Percentiles rank a stretch among this genome's conserved stretches.
Conservation (phyloP, 2,797 vertebrate genomes). For the Ctenopoma multispine region DNA sequence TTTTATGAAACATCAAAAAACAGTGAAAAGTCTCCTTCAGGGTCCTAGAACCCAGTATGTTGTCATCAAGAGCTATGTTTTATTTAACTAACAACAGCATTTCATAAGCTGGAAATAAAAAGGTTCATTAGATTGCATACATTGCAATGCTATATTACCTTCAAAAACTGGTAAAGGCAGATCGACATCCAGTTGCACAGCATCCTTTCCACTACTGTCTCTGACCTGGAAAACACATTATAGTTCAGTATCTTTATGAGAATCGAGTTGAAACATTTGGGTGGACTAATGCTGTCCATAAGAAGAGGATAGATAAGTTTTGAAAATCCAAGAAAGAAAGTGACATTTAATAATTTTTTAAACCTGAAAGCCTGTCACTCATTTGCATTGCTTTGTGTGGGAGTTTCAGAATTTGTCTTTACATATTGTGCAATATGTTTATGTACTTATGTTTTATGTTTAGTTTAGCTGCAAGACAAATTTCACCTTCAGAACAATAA, state of each 20-base stretch:
- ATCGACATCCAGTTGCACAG: slow-evolving; percentile 99
- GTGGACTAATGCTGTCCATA: not conserved
- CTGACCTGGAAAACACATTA: slow-evolving; percentile 87
- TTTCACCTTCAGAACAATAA: too few species aligned
- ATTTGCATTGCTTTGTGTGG: not conserved
- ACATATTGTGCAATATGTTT: not conserved
- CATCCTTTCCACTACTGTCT: slow-evolving; percentile 98
- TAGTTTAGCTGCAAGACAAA: not conserved
- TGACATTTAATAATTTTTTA: slow-evolving; percentile 1
- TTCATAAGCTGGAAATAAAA: not conserved
- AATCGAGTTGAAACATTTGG: not conserved
- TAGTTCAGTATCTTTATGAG: not conserved
- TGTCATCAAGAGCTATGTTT: not conserved
- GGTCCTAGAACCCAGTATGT: not conserved
- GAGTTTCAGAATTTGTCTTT: not conserved
- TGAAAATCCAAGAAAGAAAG: not conserved
- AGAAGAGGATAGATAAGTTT: not conserved
- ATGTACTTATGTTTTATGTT: not conserved
- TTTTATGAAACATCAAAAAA: not conserved
- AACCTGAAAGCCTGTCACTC: not conserved
- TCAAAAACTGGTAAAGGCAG: slow-evolving; percentile 97
- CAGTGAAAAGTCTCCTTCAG: not conserved
- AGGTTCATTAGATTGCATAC: slow-evolving; percentile 1
- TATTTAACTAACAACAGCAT: not conserved
- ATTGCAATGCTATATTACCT: slow-evolving; percentile 82